These are phyloP conservation scores for Eupleurogrammus muticus DNA, from an alignment of 2,797 vertebrate genomes.

Conservation along the genomic window DNA sequence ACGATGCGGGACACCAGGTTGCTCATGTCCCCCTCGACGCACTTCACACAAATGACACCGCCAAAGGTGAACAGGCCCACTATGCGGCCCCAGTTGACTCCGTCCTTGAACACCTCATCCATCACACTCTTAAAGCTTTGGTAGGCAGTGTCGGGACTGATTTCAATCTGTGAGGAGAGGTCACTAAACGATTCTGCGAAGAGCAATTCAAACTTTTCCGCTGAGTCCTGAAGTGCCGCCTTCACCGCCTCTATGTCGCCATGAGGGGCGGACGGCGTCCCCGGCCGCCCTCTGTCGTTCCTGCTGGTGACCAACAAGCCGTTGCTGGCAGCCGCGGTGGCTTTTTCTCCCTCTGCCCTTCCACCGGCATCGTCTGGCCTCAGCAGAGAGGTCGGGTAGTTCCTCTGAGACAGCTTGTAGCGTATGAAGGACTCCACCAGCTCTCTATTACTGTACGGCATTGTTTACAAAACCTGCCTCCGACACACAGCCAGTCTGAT, in stretches of 20 bases:
- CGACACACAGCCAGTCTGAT: constrained; percentile 49
- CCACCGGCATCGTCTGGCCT: constrained; percentile 54
- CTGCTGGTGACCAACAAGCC: constrained; percentile 39
- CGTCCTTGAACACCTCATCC: constrained; percentile 95
- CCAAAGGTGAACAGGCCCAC: constrained; percentile 97
- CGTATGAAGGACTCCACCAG: constrained; percentile 94
- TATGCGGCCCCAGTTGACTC: constrained; percentile 97
- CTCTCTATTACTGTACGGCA: constrained; percentile 91
- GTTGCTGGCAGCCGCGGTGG: constrained; percentile 29
- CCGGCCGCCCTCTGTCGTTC: constrained; percentile 3
- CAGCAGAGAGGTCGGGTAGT: constrained; percentile 86
- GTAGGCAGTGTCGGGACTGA: constrained; percentile 91
- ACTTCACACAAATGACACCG: constrained; percentile 93
- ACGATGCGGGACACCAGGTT: constrained; percentile 91
- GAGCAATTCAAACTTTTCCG: constrained; percentile 93
- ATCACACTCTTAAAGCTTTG: constrained; percentile 96
- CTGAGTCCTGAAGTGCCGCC: constrained; percentile 88
- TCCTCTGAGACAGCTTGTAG: constrained; percentile 93
- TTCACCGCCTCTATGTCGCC: constrained; percentile 82
- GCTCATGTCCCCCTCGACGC: constrained; percentile 93
- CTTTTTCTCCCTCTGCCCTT: constrained; percentile 60
- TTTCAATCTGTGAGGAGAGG: constrained; percentile 92
- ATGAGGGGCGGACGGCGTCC: background rate
- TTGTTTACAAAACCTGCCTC: constrained; percentile 74
- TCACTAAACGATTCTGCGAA: constrained; percentile 92